A percentile compares a stretch with the other conserved stretches of the same genome.
phyloP scores from a whole-genome alignment of 2,888 invertebrate species.

The Apodemia hepburni region DNA sequence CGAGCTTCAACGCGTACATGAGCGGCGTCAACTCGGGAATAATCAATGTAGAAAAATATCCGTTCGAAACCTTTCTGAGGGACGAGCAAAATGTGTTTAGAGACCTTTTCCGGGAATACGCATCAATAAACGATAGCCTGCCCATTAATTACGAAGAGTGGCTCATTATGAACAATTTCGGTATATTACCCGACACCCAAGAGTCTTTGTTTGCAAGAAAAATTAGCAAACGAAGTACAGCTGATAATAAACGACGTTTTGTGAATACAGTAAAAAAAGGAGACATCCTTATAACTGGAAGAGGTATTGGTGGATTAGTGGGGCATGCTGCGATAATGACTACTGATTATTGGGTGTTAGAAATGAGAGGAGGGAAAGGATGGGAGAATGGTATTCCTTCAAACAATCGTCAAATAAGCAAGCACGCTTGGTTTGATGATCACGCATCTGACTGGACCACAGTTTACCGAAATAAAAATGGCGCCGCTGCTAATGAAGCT shows the following conservation, averaged over 20 bases:
- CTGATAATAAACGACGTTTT: constrained; percentile 47
- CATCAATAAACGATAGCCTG: constrained; percentile 39
- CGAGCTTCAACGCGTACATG: constrained; percentile 40
- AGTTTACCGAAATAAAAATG: constrained; percentile 47
- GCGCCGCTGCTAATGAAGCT: constrained; percentile 38
- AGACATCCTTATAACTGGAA: constrained; percentile 47
- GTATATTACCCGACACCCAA: constrained; percentile 49
- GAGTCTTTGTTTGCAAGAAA: constrained; percentile 50
- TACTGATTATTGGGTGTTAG: constrained; percentile 47
- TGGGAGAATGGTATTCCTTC: constrained; percentile 41
- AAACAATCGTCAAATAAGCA: constrained; percentile 48
- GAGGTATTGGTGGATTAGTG: constrained; percentile 43
- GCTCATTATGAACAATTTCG: constrained; percentile 57
- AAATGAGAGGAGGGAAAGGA: constrained; percentile 49
- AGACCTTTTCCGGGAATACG: constrained; percentile 44
- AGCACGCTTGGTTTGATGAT: constrained; percentile 47
- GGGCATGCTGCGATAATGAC: constrained; percentile 56
- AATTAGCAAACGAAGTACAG: constrained; percentile 47
- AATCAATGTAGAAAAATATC: constrained; percentile 57
- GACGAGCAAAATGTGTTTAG: constrained; percentile 52
- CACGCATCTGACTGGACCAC: constrained; percentile 50
- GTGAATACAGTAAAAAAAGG: constrained; percentile 48
- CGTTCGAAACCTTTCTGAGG: constrained; percentile 45
- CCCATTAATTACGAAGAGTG: constrained; percentile 54
- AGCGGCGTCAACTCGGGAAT: constrained; percentile 50